phyloP scores from a whole-genome alignment of 2,888 invertebrate species.

The Pinctada fucata region DNA sequence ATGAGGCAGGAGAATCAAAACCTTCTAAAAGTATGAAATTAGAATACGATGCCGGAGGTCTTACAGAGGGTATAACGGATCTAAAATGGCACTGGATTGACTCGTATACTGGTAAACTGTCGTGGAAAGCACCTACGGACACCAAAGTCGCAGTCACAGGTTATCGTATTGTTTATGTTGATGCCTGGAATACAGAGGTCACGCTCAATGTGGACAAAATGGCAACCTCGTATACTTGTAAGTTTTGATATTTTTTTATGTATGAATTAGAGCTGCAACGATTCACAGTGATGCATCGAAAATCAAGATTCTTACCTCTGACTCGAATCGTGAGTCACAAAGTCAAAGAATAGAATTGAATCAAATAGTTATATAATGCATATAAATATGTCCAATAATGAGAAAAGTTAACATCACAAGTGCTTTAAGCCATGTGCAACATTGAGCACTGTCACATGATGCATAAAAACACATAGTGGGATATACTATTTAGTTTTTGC shows the following conservation, averaged over 20 bases:
- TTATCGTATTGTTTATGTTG: slow-evolving; percentile 44
- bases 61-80: slow-evolving; percentile 36
- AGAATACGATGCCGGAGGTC: slow-evolving; percentile 37
- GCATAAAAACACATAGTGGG: too few relatives aligned
- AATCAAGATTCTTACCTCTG: too few relatives aligned
- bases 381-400: too few relatives aligned
- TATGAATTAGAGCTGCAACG: too few relatives aligned
- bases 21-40: slow-evolving; percentile 23
- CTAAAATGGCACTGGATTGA: slow-evolving; percentile 20
- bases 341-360: too few relatives aligned
- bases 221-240: slow-evolving; percentile 32
- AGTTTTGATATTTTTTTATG: not conserved
- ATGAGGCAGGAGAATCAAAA: slow-evolving; percentile 46
- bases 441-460: too few relatives aligned
- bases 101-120: slow-evolving; percentile 35
- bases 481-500: too few relatives aligned
- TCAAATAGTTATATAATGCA: too few relatives aligned
- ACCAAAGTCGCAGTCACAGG: slow-evolving; percentile 14
- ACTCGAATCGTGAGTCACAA: too few relatives aligned
- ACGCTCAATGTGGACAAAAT: not conserved
- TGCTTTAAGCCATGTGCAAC: too few relatives aligned
- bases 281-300: too few relatives aligned
- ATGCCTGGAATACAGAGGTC: slow-evolving; percentile 33
- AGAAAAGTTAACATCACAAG: too few relatives aligned
- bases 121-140: slow-evolving; percentile 41